Base-by-base conservation (phyloP, 2,797 vertebrate species). In the Acanthornis magna region DNA sequence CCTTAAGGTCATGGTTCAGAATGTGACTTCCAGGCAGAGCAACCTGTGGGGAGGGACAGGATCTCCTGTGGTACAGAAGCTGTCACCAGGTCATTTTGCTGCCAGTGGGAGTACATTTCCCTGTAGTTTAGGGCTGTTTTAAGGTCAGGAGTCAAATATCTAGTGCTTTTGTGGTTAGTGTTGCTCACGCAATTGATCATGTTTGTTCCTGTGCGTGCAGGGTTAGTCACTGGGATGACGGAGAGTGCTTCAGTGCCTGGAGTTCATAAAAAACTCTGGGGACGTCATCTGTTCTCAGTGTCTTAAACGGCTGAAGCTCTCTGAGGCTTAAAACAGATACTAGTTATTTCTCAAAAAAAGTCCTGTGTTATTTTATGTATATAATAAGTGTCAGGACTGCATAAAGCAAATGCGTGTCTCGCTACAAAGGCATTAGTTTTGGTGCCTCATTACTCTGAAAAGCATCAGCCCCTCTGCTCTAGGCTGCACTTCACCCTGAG, bases 1-100 rank as follows among this genome's bases (percentile, higher is more conserved):
- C 91, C 87, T 58, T 67, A 62, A 81, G 97, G 96, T 97, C 96
- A 93, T 45, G 86, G 92, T 96, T 97, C 95, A 95, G 84, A 96
- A 93, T 95, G 95, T 96, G 91, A 96, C 88, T 96, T 97, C 91
- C 95, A 95, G 85, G 94, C 95, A 96, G 67, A 94, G 94, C 57
- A 81, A 87, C 96, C 93, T 92, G 51, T 78, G 62, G 95, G 97
- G 97, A 92, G 86, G 84, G 91, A 91, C 94, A 90, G 94, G 93
- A 96, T 98, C 96, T 96, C 92, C 89, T 79, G 86, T 92, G 95
- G 90, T 83, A 88, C 65, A 71, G 89, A 57, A 94, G 76, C 96
- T 98, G 97, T 98, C 97, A 97, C 97, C 96, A 97, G 97, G 95
- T 97, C 96, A 92, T 97, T 97, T 94, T 89, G 91, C 95, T 95